Percentiles rank a stretch among this genome's conserved stretches.
phyloP scores from a whole-genome alignment of 2,888 invertebrate genomes.

The Globia sparganii region DNA sequence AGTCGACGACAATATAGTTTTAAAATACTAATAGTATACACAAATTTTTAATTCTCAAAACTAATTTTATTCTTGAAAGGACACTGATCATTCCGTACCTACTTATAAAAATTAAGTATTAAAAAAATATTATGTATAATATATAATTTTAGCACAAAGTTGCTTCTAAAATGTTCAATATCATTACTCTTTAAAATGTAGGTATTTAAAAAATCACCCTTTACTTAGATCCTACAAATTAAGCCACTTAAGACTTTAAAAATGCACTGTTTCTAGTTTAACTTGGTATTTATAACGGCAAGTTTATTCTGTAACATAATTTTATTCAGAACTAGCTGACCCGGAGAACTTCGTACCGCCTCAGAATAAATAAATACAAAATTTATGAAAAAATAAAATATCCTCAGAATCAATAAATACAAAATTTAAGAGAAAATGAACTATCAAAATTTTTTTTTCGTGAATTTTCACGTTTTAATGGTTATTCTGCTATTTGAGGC shows the following conservation, averaged over 20 bases:
- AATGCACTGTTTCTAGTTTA: not conserved
- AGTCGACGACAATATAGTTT: slow-evolving; percentile 35
- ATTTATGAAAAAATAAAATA: too few relatives aligned
- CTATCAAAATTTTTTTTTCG: too few relatives aligned
- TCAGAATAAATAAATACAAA: too few relatives aligned
- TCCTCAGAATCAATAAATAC: too few relatives aligned
- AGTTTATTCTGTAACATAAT: not conserved
- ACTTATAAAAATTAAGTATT: not conserved
- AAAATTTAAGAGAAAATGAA: too few relatives aligned
- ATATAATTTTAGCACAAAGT: not conserved
- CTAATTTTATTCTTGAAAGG: slow-evolving; percentile 4
- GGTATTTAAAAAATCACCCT: too few relatives aligned
- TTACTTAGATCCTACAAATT: slow-evolving; percentile 1
- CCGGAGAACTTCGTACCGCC: too few relatives aligned
- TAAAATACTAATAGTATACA: slow-evolving; percentile 25
- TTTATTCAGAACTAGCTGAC: too few relatives aligned
- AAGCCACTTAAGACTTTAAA: not conserved
- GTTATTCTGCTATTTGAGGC: too few relatives aligned
- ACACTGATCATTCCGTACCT: not conserved
- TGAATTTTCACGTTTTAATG: too few relatives aligned
- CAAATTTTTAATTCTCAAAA: slow-evolving; percentile 12
- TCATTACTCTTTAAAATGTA: not conserved
- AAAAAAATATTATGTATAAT: not conserved
- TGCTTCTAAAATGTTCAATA: not conserved
- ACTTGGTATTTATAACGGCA: too few relatives aligned